A percentile compares a stretch with the other conserved stretches of the same genome.
These are phyloP conservation scores for Jacana jacana DNA, from an alignment of 2,113 vertebrate genomes.

Conservation along the genomic window DNA sequence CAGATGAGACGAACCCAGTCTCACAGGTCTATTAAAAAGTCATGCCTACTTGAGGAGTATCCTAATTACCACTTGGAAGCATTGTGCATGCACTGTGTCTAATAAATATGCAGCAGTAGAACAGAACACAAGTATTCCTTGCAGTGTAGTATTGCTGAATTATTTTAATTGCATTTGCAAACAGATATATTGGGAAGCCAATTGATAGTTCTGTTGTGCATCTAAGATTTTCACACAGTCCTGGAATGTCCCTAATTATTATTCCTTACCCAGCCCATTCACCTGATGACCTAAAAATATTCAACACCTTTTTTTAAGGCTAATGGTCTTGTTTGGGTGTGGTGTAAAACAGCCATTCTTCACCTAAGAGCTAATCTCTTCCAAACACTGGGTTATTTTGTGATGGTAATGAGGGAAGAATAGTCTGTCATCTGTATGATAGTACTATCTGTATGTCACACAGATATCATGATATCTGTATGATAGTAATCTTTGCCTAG, in stretches of 20 bases:
- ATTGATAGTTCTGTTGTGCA: neutral
- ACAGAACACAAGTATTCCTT: neutral
- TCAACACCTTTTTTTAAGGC: neutral
- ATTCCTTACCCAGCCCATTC: neutral
- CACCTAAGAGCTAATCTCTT: neutral
- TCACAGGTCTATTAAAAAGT: neutral
- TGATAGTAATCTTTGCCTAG: neutral
- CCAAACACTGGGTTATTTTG: neutral
- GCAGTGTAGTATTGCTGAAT: neutral
- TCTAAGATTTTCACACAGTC: neutral
- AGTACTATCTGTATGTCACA: too few relatives aligned
- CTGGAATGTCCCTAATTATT: neutral
- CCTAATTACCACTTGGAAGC: neutral
- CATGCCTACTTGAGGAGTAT: neutral
- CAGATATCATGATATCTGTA: too few relatives aligned
- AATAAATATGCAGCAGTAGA: neutral
- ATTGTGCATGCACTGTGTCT: neutral
- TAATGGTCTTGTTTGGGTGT: neutral
- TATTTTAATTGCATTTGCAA: slow-evolving; percentile 23
- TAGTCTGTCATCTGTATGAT: neutral
- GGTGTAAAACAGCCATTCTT: neutral
- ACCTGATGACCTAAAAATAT: neutral
- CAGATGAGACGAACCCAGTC: neutral
- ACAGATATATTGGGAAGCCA: neutral
- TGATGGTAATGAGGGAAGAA: neutral